Conservation (phyloP, 1,140 invertebrate genomes). For the Pachypsylla venusta region DNA sequence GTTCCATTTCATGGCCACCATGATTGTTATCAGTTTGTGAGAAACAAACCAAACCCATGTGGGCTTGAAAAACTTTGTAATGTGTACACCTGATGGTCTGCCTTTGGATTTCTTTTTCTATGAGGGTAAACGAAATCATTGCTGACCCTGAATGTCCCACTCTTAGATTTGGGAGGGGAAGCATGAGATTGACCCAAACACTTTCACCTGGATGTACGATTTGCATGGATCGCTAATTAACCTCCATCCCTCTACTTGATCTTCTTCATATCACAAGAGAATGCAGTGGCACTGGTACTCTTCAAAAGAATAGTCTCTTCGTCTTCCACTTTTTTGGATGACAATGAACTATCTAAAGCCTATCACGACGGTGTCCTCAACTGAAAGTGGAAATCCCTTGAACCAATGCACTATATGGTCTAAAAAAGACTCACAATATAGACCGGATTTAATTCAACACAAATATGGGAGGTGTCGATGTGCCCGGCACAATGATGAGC, state of each 20-base stretch:
- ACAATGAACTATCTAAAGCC: constrained; percentile 7
- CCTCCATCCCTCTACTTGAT: constrained; percentile 11
- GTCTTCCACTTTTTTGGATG: not conserved
- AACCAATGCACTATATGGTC: not conserved
- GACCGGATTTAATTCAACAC: constrained; percentile 3
- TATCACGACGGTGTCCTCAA: constrained; percentile 4
- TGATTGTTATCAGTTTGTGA: constrained; percentile 7
- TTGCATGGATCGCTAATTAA: constrained; percentile 17
- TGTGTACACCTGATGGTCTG: constrained; percentile 15
- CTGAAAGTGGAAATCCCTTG: constrained; percentile 10
- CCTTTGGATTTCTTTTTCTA: constrained; percentile 19
- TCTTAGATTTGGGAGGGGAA: constrained; percentile 10
- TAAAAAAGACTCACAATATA: constrained; percentile 11
- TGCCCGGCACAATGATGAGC: constrained; percentile 16
- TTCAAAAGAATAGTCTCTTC: constrained; percentile 10
- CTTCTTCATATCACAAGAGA: constrained; percentile 7
- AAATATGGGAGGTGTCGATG: constrained; percentile 20
- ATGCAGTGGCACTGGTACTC: constrained; percentile 12
- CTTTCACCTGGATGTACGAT: constrained; percentile 8
- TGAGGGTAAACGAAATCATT: constrained; percentile 16
- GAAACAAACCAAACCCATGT: constrained; percentile 18
- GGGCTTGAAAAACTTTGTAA: constrained; percentile 21
- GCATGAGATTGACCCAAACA: constrained; percentile 12
- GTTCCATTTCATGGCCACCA: constrained; percentile 16
- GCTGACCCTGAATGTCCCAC: not conserved